phyloP scores from a whole-genome alignment of 2,888 invertebrate genomes.

The Allolobophora icterica region DNA sequence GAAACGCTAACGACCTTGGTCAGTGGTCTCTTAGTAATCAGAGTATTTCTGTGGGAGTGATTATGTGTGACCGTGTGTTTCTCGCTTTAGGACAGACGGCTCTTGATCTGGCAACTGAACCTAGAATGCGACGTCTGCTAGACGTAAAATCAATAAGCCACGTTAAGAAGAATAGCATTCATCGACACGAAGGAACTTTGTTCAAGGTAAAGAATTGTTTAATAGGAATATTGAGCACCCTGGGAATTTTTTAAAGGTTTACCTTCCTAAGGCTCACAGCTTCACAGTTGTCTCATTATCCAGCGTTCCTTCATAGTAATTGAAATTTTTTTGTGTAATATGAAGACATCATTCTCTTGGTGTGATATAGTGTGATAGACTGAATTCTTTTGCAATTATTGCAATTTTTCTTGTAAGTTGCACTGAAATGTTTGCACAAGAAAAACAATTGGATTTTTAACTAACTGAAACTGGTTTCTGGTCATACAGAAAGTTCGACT shows the following conservation, averaged over 20 bases:
- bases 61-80: not conserved
- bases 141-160: slow-evolving; percentile 73
- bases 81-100: slow-evolving; percentile 71
- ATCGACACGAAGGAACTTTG: slow-evolving; percentile 73
- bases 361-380: too few relatives aligned
- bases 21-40: slow-evolving; percentile 46
- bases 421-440: not conserved
- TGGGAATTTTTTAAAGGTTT: not conserved
- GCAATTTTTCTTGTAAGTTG: not conserved
- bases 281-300: too few relatives aligned
- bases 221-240: not conserved
- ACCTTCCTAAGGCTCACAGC: not conserved
- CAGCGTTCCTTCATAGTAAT: too few relatives aligned
- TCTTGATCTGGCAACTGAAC: slow-evolving; percentile 71
- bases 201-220: slow-evolving; percentile 66
- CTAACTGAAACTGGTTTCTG: not conserved
- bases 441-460: not conserved
- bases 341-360: not conserved
- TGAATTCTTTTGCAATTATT: too few relatives aligned
- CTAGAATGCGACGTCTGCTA: slow-evolving; percentile 73
- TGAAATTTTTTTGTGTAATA: not conserved
- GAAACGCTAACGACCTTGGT: slow-evolving; percentile 71
- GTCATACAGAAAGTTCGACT: slow-evolving; percentile 69
- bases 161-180: slow-evolving; percentile 69
- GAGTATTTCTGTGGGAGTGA: too few relatives aligned